Percentiles rank a stretch among this genome's conserved stretches.
phyloP scores from a whole-genome alignment of 1,140 invertebrate species.

The Popillia japonica region DNA sequence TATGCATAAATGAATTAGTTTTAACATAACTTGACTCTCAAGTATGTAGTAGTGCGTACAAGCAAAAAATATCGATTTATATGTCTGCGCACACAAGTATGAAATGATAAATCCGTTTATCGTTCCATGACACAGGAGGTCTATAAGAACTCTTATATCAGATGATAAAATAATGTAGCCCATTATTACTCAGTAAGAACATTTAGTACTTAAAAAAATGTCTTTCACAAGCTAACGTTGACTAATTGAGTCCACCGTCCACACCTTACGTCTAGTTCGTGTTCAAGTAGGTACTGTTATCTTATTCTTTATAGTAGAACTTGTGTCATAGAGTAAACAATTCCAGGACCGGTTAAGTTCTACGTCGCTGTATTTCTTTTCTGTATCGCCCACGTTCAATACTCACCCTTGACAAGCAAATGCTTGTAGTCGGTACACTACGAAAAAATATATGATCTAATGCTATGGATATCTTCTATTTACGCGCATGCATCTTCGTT shows the following conservation, averaged over 20 bases:
- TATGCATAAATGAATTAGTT: no score
- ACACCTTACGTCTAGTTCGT: background rate
- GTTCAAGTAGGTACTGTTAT: conserved; percentile 24
- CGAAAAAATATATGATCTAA: conserved; percentile 31
- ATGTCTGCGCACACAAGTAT: no score
- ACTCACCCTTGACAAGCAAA: conserved; percentile 28
- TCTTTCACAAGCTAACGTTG: conserved; percentile 3
- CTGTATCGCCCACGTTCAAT: background rate
- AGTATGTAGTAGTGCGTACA: no score
- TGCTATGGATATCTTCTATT: conserved; percentile 1
- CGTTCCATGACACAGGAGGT: no score
- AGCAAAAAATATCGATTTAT: no score
- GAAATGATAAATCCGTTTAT: no score
- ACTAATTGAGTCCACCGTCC: background rate
- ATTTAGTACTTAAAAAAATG: background rate
- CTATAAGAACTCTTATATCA: no score
- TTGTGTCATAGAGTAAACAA: conserved; percentile 28
- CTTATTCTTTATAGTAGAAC: conserved; percentile 18
- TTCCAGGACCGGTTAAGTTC: background rate
- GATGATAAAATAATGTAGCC: no score
- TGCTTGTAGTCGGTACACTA: background rate
- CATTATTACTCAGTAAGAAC: background rate
- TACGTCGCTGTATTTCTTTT: background rate
- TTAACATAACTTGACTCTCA: no score
- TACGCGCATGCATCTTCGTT: conserved; percentile 11